Evolutionary conservation across 2,888 invertebrate genomes (phyloP).

Genomic region (Pristionchus fissidentatus): DNA sequence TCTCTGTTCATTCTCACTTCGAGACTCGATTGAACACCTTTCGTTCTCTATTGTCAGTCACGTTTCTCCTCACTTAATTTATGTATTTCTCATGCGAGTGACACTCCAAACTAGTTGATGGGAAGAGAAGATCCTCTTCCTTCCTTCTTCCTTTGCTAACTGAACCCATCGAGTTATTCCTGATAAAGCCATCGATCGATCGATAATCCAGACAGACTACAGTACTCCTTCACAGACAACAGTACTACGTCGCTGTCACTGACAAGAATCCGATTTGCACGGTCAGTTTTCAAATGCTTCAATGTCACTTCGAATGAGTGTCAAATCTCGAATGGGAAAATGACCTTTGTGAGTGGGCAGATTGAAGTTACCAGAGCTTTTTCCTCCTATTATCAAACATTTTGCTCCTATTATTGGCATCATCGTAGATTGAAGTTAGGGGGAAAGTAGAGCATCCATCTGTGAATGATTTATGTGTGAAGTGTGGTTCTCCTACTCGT

Average conservation of each 20-base stretch:
- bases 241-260: too few species aligned
- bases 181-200: too few species aligned
- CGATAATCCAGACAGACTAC: slow-evolving; percentile 22
- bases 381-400: too few species aligned
- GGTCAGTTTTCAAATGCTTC: not conserved
- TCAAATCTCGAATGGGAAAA: not conserved
- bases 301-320: not conserved
- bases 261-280: not conserved
- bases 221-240: not conserved
- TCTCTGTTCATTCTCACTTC: not conserved
- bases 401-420: too few species aligned
- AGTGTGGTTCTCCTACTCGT: not conserved
- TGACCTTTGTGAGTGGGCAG: too few species aligned
- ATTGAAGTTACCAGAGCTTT: too few species aligned
- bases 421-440: too few species aligned
- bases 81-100: slow-evolving; percentile 6
- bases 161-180: slow-evolving; percentile 13
- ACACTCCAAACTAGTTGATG: slow-evolving; percentile 1
- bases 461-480: too few species aligned
- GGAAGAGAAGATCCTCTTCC: not conserved
- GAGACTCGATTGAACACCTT: not conserved
- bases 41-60: not conserved
- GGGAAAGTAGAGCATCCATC: too few species aligned
- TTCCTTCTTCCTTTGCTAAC: slow-evolving; percentile 10
- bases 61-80: not conserved